These are phyloP conservation scores for Pachypsylla venusta DNA, from an alignment of 1,140 invertebrate genomes.

Conservation along the genomic window DNA sequence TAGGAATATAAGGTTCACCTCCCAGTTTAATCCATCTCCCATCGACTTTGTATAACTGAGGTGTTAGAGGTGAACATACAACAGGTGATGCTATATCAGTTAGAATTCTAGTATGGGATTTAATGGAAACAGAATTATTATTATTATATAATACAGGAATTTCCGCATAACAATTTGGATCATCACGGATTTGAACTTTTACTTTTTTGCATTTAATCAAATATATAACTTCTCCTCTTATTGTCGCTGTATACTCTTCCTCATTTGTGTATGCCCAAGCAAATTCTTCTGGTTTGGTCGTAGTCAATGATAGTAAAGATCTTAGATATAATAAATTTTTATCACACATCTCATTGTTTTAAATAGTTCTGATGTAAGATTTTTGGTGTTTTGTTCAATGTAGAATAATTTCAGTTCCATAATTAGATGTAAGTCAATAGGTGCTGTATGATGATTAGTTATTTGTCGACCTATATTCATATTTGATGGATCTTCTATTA, in stretches of 20 bases:
- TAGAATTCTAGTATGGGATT: not conserved
- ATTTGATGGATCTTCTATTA: not conserved
- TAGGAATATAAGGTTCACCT: not conserved
- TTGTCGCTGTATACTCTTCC: not conserved
- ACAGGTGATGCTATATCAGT: not conserved
- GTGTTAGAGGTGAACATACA: not conserved
- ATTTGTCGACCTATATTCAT: not conserved
- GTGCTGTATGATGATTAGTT: not conserved
- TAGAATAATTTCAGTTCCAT: not conserved
- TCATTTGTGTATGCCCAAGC: not conserved
- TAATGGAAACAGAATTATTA: not conserved
- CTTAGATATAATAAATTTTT: no score
- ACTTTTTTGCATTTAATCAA: not conserved
- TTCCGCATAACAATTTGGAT: not conserved
- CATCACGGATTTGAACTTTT: not conserved
- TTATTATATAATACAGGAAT: not conserved
- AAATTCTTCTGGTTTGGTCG: conserved; percentile 7
- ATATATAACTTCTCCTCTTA: conserved; percentile 3
- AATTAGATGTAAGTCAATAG: not conserved
- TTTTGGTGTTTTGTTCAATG: not conserved
- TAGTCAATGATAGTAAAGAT: conserved; percentile 1
- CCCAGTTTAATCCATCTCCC: not conserved
- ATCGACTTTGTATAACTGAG: not conserved
- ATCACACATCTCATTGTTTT: no score
- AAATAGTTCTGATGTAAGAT: no score